Conservation (phyloP, 2,797 vertebrate genomes). For the Rhodeus uyekii region DNA sequence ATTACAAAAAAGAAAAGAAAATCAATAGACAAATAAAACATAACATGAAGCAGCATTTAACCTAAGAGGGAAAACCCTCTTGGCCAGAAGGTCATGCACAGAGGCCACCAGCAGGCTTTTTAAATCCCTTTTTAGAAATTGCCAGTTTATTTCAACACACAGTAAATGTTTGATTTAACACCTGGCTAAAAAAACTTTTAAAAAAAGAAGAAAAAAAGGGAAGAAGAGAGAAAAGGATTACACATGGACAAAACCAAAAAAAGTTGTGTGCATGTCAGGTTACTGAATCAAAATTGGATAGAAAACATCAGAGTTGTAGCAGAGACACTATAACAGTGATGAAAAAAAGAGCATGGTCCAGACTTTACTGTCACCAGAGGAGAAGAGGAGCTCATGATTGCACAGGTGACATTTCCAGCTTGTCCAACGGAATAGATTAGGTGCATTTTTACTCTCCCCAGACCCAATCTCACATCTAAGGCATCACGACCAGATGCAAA, state of each 20-base stretch:
- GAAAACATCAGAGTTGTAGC: conserved; percentile 49
- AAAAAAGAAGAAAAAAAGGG: too few relatives aligned
- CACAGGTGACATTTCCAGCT: conserved; percentile 62
- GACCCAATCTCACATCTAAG: background rate
- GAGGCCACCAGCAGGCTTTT: conserved; percentile 77
- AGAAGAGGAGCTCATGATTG: conserved; percentile 42
- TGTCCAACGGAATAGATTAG: conserved; percentile 60
- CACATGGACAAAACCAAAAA: conserved; percentile 33
- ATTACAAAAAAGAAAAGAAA: conserved; percentile 51
- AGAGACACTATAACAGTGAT: conserved; percentile 56
- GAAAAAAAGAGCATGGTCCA: conserved; percentile 20
- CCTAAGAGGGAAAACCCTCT: conserved; percentile 54
- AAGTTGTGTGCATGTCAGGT: conserved; percentile 47
- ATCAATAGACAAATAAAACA: conserved; percentile 60
- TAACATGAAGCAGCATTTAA: conserved; percentile 77
- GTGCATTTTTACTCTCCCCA: conserved; percentile 32
- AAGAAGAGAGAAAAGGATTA: conserved; percentile 50
- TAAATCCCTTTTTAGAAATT: conserved; percentile 68
- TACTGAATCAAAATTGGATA: conserved; percentile 44
- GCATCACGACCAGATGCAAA: conserved; percentile 9
- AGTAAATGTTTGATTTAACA: conserved; percentile 62
- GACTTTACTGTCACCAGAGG: conserved; percentile 10
- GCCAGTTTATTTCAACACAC: conserved; percentile 61
- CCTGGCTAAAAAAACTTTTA: conserved; percentile 56
- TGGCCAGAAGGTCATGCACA: conserved; percentile 75